These are phyloP conservation scores for Hassar affinis DNA, from an alignment of 2,113 vertebrate species.

Conservation along the genomic window DNA sequence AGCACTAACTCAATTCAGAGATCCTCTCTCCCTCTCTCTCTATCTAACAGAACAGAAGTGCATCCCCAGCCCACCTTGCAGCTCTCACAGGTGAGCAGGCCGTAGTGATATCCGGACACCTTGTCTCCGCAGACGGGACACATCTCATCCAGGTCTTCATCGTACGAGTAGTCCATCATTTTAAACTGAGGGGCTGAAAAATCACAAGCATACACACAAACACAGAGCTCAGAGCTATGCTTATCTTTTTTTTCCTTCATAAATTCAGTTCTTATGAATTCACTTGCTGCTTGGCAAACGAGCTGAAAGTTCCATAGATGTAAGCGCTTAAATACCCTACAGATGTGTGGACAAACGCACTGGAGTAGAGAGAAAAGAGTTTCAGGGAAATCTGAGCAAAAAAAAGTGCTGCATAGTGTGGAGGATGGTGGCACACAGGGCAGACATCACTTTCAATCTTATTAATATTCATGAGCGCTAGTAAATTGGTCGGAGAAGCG, in stretches of 20 bases:
- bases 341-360: slow-evolving; percentile 7
- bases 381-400: slow-evolving; percentile 45
- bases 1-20: neutral
- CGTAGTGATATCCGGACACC: slow-evolving; percentile 98
- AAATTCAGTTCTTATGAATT: neutral
- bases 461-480: slow-evolving; percentile 73
- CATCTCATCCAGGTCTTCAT: slow-evolving; percentile 96
- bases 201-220: neutral
- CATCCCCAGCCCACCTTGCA: slow-evolving; percentile 85
- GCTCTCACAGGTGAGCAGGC: slow-evolving; percentile 97
- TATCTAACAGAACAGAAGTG: neutral
- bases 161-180: slow-evolving; percentile 99
- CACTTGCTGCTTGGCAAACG: neutral
- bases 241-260: neutral
- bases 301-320: slow-evolving; percentile 9
- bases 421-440: slow-evolving; percentile 53
- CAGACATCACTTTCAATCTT: slow-evolving; percentile 62
- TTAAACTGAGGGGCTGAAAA: slow-evolving; percentile 90
- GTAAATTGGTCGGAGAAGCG: slow-evolving; percentile 69
- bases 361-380: slow-evolving; percentile 10
- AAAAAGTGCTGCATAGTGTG: slow-evolving; percentile 29
- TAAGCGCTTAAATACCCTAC: slow-evolving; percentile 1
- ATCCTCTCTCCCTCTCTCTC: neutral
- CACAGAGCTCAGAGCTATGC: slow-evolving; percentile 23
- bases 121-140: slow-evolving; percentile 98